Evolutionary conservation across 2,113 vertebrate species (phyloP), one percentile per base, ranked within the genome.

Genomic region (Sporophila hypoxantha): DNA sequence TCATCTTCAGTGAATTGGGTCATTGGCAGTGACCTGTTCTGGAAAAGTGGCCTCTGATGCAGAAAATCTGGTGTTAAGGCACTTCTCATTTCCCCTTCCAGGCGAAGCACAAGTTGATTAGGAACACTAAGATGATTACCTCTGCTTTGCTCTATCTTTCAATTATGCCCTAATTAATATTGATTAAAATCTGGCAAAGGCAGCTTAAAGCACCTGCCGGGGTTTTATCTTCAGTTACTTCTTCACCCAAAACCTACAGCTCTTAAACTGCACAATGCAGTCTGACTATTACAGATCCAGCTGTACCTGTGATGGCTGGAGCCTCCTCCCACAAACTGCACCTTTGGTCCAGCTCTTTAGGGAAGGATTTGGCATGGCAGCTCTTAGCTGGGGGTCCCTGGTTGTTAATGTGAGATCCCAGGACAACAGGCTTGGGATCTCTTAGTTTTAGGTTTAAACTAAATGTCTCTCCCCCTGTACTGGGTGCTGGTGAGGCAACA

Each of bases 381-480:
- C 14, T 71, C n/a, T 46, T 3, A 25, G 39, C 65, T 26, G 1
- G 0, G 20, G 34, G 34, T 65, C 30, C 5, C 8, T 4, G n/a
- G 26, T 1, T 36, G 50, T 26, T 74, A 4, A 2, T 1, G 10
- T 1, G 6, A 47, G n/a, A 65, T 30, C 46, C 49, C 46, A 29
- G 8, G 20, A 47, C 17, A n/a, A 4, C 11, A 6, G 39, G 30
- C 41, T 56, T 23, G 21, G 55, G 32, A 34, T 56, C 55, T 56
- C 20, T 3, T 34, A 56, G 55, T 56, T 56, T 56, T n/a, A 34
- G 12, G 8, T 46, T 29, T 42, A 10, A 42, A 20, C 13, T 2
- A 4, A 17, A 2, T 3, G 4, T 59, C 15, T 59, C 12, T 65
- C 14, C 7, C 19, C 10, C 26, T 19, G 27, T 13, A 2, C 32